Evolutionary conservation across 1,140 invertebrate species (phyloP), one percentile per base, ranked within the genome.

Genomic region (Mizuhopecten yessoensis): DNA sequence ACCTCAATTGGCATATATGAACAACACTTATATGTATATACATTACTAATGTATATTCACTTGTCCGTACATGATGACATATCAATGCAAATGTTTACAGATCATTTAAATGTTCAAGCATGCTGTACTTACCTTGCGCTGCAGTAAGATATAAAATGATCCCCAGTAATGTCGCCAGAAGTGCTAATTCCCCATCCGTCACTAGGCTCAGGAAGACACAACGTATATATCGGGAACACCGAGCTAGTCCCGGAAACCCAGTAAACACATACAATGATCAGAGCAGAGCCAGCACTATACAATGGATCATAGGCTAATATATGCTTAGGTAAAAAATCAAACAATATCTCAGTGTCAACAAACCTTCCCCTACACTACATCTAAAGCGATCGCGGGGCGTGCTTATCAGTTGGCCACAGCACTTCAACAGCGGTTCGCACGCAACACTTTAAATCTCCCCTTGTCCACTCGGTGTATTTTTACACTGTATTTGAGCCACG

Each of bases 261-360:
- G 23, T n/a, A 75, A 75, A 75, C 57, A 75, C 57, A n/a, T 75
- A 75, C 57, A n/a, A n/a, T 75, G 57, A n/a, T 75, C 57, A 29
- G 57, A 5, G 23, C 29, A 75, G 5, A 75, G 29, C 57, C 29
- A 75, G 57, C 57, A n/a, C 57, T n/a, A n/a, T 75, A 75, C 57
- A 75, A 75, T 75, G 57, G 57, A 75, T n/a, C 23, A 75, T 75
- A 75, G 57, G 57, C 57, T n/a, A 75, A 75, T 75, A 75, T 75
- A 75, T 75, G 23, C 57, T 75, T 75, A 75, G 57, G 15, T 75
- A 75, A 75, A 75, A 75, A 75, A 75, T 75, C 57, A 75, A 75
- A 75, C 57, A 75, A 29, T 75, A 75, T 75, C 57, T 75, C 57
- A 7, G 57, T 75, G 57, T 75, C 57, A 75, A 75, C 57, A 75